Base-by-base conservation (phyloP, 2,797 vertebrate genomes). In the Choloepus didactylus region DNA sequence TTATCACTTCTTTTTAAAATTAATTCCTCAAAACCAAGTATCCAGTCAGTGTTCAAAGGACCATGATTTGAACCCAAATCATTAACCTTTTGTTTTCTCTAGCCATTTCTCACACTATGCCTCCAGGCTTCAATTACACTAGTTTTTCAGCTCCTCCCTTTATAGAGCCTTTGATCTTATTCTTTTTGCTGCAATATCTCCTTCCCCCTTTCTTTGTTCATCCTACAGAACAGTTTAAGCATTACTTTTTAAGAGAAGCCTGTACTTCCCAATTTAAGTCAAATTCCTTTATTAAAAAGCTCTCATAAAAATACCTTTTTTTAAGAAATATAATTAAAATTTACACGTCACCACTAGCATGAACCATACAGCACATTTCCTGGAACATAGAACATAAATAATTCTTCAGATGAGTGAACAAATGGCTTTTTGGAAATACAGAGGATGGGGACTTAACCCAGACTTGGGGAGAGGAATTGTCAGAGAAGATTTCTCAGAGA, bases 1-100 rank as follows among this genome's bases (percentile, higher is more conserved):
- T 56, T 46, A 89, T 27, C 38, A 89, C n/a, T 49, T 66, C 62
- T 92, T 38, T 67, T 29, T 54, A 73, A 95, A 89, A 35, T 49
- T 80, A 72, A 60, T 73, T 86, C 44, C 21, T 56, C 64, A 56
- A 41, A 66, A 66, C 14, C 46, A 91, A 66, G 27, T 76, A 90
- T 76, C 67, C 81, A 75, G 54, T 56, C 60, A 4, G 31, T 70
- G 21, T 81, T 81, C 51, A 38, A 2, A 49, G 64, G 54, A 46
- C 56, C 23, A 73, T 54, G 38, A 49, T 44, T 73, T 84, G 88
- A 73, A 35, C 21, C 31, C 27, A n/a, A 90, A 76, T 56, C n/a
- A 6, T 49, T 72, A 72, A 27, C 29, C 51, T 83, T 83, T 76
- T 35, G 49, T 80, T 77, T 64, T 27, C 23, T 79, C 16, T n/a